Conservation (phyloP, 1,140 invertebrate genomes). For the Wiebesia pumilae region DNA sequence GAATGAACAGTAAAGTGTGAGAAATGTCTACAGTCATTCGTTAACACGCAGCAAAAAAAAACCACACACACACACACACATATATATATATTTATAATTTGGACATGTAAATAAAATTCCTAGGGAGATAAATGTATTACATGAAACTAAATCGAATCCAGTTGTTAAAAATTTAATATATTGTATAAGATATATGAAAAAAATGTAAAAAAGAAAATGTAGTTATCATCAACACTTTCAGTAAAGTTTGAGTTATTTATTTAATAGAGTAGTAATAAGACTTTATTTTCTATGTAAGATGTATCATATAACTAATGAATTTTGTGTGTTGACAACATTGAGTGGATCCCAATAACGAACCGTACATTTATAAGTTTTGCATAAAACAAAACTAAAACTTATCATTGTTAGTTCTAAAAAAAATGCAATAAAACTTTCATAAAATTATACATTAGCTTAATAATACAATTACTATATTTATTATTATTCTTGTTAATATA, state of each 20-base stretch:
- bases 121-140: background rate
- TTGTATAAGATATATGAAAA: constrained; percentile 35
- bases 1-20: constrained; percentile 33
- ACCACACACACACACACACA: too few relatives aligned
- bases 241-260: background rate
- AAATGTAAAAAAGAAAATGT: background rate
- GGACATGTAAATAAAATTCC: constrained; percentile 14
- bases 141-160: constrained; percentile 61
- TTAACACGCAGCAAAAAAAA: background rate
- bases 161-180: constrained; percentile 71
- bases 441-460: too few relatives aligned
- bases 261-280: background rate
- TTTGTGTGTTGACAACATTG: background rate
- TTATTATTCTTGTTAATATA: too few relatives aligned
- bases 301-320: background rate
- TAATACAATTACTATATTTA: too few relatives aligned
- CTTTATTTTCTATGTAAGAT: constrained; percentile 3
- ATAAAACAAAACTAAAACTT: background rate
- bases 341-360: background rate
- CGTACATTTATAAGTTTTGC: background rate
- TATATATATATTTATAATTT: too few relatives aligned
- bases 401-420: background rate
- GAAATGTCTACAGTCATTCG: background rate
- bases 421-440: too few relatives aligned
- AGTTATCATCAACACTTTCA: background rate